Base-by-base conservation (phyloP, 2,113 vertebrate genomes). In the Todiramphus saurophagus region DNA sequence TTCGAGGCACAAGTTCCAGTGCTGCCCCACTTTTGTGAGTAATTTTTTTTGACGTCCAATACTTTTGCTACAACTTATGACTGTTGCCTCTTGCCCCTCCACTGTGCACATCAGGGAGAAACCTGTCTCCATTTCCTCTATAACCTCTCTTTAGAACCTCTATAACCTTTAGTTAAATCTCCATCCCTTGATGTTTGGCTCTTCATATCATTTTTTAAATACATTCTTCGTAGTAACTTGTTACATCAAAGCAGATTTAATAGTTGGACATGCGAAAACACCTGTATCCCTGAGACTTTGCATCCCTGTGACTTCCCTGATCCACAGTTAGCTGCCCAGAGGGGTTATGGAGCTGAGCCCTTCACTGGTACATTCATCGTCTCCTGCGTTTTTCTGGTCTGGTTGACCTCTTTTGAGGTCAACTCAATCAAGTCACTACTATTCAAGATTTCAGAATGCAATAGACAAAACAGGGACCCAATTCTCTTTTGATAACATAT, bases 401-500 rank as follows among this genome's bases (percentile, higher is more conserved):
- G 35, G 43, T 14, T 63, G 67, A 62, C 62, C 58, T 70, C 43
- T 80, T 91, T 48, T 83, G 83, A 78, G 72, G 86, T 25, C 89
- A 94, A 11, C 41, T 75, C 83, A 84, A 64, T 87, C 87, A 83
- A 96, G 92, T 92, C 73, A 74, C 80, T 82, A 4, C 67, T 68
- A 33, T 60, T 83, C 72, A 60, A 53, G 51, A 48, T 78, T 82
- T 78, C 41, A 84, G 73, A 91, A 59, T 56, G 64, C 66, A 87
- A 67, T 23, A 72, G 35, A 16, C 16, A 9, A 43, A 91, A 37
- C 30, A 85, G 35, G 35, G 28, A 35, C 28, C 21, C 33, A 64
- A 1, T 84, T 96, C 56, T 89, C 72, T 75, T 89, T 60, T 94
- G 87, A 85, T 91, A 84, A 69, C 53, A n/a, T 60, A 58, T 96